These are phyloP conservation scores for Telmatherina bonti DNA, from an alignment of 2,797 vertebrate species.

Conservation along the genomic window DNA sequence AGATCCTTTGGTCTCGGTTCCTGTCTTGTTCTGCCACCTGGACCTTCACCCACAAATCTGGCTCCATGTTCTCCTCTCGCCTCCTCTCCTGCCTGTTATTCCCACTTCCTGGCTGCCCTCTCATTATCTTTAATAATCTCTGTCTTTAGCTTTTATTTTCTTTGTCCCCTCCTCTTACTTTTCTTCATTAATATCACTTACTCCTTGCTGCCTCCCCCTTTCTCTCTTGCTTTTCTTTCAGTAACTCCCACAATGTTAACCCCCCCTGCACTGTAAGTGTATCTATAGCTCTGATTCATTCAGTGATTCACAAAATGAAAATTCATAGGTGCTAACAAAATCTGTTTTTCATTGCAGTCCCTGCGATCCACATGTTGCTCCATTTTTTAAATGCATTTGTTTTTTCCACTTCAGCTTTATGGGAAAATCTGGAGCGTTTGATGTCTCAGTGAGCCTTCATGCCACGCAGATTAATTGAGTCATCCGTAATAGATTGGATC, in stretches of 20 bases:
- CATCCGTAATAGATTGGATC: conserved; percentile 70
- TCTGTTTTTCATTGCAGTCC: conserved; percentile 65
- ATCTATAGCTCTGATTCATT: conserved; percentile 57
- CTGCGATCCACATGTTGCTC: conserved; percentile 63
- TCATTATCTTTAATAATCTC: conserved; percentile 58
- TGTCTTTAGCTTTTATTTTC: conserved; percentile 43
- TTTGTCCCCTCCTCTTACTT: conserved; percentile 51
- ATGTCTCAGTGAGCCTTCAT: conserved; percentile 67
- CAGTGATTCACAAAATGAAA: conserved; percentile 66
- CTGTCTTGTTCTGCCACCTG: conserved; percentile 66
- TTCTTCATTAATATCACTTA: conserved; percentile 35
- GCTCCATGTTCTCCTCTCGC: conserved; percentile 37
- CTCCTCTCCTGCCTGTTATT: conserved; percentile 46
- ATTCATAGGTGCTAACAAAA: conserved; percentile 69
- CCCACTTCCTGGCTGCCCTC: conserved; percentile 62
- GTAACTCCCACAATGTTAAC: conserved; percentile 10
- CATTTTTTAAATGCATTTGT: conserved; percentile 37
- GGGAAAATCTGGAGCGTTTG: conserved; percentile 63
- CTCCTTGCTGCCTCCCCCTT: conserved; percentile 10
- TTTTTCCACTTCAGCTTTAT: conserved; percentile 52
- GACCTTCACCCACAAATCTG: conserved; percentile 57
- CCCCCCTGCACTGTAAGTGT: conserved; percentile 38
- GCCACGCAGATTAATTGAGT: conserved; percentile 71
- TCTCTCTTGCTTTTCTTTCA: conserved; percentile 7
- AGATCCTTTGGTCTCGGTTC: conserved; percentile 64